Percentiles rank a stretch among this genome's conserved stretches.
These are phyloP conservation scores for Percina caprodes DNA, from an alignment of 2,113 vertebrate species.

Conservation along the genomic window DNA sequence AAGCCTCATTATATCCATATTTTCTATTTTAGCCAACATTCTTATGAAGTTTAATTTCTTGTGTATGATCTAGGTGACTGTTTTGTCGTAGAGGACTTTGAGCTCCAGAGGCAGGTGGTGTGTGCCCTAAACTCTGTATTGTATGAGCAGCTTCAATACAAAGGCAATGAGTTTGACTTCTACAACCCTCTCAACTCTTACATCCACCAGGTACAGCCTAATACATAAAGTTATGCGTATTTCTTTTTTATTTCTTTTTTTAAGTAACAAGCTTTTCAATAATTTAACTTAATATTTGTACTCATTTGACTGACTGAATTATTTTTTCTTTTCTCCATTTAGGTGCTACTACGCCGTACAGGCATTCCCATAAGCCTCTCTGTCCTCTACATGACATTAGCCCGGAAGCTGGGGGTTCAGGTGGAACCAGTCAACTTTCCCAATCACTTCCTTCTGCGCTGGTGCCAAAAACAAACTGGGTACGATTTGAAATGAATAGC, in stretches of 20 bases:
- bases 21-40: neutral
- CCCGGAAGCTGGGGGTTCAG: slow-evolving; percentile 89
- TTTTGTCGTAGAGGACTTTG: slow-evolving; percentile 87
- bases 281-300: accelerated
- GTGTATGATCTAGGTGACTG: slow-evolving; percentile 75
- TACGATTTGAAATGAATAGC: slow-evolving; percentile 59
- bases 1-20: neutral
- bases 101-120: slow-evolving; percentile 94
- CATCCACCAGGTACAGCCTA: slow-evolving; percentile 90
- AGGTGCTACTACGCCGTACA: slow-evolving; percentile 93
- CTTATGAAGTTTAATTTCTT: neutral
- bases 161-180: slow-evolving; percentile 96
- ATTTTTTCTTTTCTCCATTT: neutral
- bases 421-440: slow-evolving; percentile 98
- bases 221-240: accelerated
- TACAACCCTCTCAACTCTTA: slow-evolving; percentile 98
- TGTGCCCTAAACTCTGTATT: slow-evolving; percentile 93
- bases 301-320: neutral
- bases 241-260: neutral
- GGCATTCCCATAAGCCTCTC: slow-evolving; percentile 99
- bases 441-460: slow-evolving; percentile 95
- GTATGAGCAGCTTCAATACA: slow-evolving; percentile 95
- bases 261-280: neutral
- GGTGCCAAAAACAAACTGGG: slow-evolving; percentile 92
- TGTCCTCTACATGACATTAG: slow-evolving; percentile 94